Percentiles rank a stretch among this genome's conserved stretches.
These are phyloP conservation scores for Stomatorhinus ivindoensis DNA, from an alignment of 2,113 vertebrate species.

Conservation along the genomic window DNA sequence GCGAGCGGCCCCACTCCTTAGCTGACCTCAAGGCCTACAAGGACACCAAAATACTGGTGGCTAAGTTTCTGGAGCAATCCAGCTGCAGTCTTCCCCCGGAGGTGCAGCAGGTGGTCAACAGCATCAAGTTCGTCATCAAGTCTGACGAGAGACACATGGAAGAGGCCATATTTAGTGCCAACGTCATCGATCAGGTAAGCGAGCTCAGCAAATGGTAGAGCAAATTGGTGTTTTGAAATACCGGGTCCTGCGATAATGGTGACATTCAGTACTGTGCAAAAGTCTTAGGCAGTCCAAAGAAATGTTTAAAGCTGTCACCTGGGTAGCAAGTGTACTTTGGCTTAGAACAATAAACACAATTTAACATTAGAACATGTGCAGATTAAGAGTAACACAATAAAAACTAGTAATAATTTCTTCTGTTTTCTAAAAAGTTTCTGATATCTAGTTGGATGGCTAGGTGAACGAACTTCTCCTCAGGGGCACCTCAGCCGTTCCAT, in stretches of 20 bases:
- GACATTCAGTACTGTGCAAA: background rate
- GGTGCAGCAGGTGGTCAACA: conserved; percentile 82
- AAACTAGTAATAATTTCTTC: too few relatives aligned
- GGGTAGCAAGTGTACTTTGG: too few relatives aligned
- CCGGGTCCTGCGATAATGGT: background rate
- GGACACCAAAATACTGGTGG: conserved; percentile 87
- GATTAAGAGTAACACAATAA: too few relatives aligned
- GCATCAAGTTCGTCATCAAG: conserved; percentile 75
- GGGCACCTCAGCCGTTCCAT: too few relatives aligned
- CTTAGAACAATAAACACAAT: too few relatives aligned
- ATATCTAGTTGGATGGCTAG: too few relatives aligned
- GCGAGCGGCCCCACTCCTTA: conserved; percentile 71
- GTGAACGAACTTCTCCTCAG: too few relatives aligned
- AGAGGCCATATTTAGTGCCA: conserved; percentile 82
- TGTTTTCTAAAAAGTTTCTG: too few relatives aligned
- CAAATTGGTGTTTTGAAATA: background rate
- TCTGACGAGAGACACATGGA: conserved; percentile 83
- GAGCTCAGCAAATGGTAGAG: too few relatives aligned
- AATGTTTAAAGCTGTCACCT: too few relatives aligned
- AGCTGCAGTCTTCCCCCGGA: conserved; percentile 79
- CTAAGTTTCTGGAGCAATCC: conserved; percentile 89
- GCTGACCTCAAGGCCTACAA: conserved; percentile 85
- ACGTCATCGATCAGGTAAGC: conserved; percentile 77
- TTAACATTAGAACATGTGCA: too few relatives aligned
- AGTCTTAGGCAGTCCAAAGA: too few relatives aligned